Base-by-base conservation (phyloP, 2,888 invertebrate species). In the Morpho deidamia region DNA sequence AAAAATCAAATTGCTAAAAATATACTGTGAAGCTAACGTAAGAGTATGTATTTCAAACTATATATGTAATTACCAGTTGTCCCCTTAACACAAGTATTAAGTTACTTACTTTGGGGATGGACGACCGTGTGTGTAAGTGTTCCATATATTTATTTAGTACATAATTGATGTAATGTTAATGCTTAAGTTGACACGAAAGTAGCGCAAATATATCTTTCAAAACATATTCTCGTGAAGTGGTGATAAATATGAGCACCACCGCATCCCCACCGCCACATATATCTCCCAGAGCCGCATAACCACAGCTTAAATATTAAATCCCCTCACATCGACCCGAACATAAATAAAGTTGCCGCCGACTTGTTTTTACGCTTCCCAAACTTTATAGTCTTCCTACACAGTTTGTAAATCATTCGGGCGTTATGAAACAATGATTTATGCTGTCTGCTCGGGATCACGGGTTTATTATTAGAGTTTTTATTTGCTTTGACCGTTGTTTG, bases 341-440 rank as follows among this genome's bases (percentile, higher is more conserved):
- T 53, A 56, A 50, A 56, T 53, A 56, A 53, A 53, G 39, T 46
- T 42, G 12, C 53, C 44, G 45, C 51, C 40, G 40, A 37, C 7
- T 38, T 46, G 46, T 46, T 38, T 46, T 46, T 23, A 53, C 38
- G 44, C 54, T 50, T 14, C 37, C 50, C 47, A 46, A 51, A 44
- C 47, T 53, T 57, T 57, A 57, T 54, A 40, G 43, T 57, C 54
- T 51, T 54, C 54, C 57, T 47, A 54, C 51, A 44, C 54, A 41
- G 14, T 35, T 47, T 40, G 33, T 57, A 57, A 51, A 54, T 57
- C 51, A 57, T 57, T 40, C 34, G 42, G 12, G 35, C 11, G 33
- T 33, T 49, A 46, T 50, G 49, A 42, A 50, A 37, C 47, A 53
- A 53, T 47, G 53, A 47, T 54, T 51, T 57, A 47, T 48, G 47